These are phyloP conservation scores for Xestia sexstrigata DNA, from an alignment of 2,888 invertebrate genomes.

Conservation along the genomic window DNA sequence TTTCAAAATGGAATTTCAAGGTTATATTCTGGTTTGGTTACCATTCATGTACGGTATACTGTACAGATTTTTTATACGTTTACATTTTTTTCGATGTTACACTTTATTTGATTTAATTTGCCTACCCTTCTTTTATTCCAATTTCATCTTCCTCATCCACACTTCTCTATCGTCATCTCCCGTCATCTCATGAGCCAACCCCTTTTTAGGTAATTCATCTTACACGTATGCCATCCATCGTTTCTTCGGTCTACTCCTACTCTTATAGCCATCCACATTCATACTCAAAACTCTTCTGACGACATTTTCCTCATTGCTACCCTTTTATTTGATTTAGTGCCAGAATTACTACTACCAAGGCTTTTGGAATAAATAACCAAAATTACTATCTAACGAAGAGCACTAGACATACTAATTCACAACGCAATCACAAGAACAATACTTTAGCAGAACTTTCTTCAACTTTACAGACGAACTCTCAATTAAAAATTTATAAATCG, in stretches of 20 bases:
- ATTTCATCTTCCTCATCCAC: background rate
- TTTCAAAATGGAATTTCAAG: background rate
- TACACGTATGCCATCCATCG: no score
- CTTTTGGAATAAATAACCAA: background rate
- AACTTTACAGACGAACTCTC: conserved; percentile 24
- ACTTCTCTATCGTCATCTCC: background rate
- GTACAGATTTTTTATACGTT: background rate
- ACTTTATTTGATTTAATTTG: background rate
- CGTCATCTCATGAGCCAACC: no score
- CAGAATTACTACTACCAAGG: background rate
- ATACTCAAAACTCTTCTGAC: background rate
- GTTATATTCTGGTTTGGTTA: background rate
- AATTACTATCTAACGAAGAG: background rate
- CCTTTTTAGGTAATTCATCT: no score
- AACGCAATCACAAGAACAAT: conserved; percentile 22
- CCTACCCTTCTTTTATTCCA: background rate
- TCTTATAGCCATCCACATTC: background rate
- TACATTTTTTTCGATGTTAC: background rate
- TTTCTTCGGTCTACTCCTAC: no score
- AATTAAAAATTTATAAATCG: conserved; percentile 48
- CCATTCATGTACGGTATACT: background rate
- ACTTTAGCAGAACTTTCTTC: background rate
- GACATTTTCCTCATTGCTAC: background rate
- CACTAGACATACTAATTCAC: background rate
- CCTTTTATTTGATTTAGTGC: background rate